These are phyloP conservation scores for Cheilosia soror DNA, from an alignment of 2,888 invertebrate species.

Conservation along the genomic window DNA sequence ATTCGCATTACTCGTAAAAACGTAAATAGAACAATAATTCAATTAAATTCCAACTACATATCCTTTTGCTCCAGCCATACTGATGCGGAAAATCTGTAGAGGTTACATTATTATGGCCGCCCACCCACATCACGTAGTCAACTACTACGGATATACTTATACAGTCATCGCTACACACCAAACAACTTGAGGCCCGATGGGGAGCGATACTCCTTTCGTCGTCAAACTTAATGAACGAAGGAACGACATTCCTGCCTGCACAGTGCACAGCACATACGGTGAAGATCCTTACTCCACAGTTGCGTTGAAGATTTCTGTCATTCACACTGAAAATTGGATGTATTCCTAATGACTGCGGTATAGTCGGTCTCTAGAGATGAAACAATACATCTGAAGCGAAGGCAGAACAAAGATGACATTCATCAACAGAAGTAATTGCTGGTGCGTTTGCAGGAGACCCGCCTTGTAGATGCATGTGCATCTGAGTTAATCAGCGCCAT, in stretches of 20 bases:
- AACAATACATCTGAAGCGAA: not conserved
- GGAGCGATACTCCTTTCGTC: not conserved
- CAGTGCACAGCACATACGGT: not conserved
- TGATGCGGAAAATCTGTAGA: not conserved
- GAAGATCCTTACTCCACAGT: no score
- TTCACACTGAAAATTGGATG: slow-evolving; percentile 30
- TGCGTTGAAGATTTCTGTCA: slow-evolving; percentile 33
- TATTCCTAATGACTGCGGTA: not conserved
- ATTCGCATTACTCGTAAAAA: slow-evolving; percentile 2
- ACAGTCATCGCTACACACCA: not conserved
- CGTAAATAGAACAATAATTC: slow-evolving; percentile 42
- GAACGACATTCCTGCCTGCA: not conserved
- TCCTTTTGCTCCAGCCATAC: not conserved
- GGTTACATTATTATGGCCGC: not conserved
- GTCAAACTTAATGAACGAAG: slow-evolving; percentile 15
- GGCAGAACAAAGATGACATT: slow-evolving; percentile 28
- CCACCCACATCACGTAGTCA: not conserved
- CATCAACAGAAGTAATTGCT: slow-evolving; percentile 36
- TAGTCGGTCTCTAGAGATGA: not conserved
- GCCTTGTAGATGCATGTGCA: slow-evolving; percentile 7
- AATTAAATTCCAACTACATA: slow-evolving; percentile 31
- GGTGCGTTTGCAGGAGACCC: slow-evolving; percentile 18
- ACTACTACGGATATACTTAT: not conserved
- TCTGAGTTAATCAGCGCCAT: slow-evolving; percentile 41
- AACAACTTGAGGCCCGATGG: not conserved